Base-by-base conservation (phyloP, 1,140 invertebrate species). In the Capitella teleta region DNA sequence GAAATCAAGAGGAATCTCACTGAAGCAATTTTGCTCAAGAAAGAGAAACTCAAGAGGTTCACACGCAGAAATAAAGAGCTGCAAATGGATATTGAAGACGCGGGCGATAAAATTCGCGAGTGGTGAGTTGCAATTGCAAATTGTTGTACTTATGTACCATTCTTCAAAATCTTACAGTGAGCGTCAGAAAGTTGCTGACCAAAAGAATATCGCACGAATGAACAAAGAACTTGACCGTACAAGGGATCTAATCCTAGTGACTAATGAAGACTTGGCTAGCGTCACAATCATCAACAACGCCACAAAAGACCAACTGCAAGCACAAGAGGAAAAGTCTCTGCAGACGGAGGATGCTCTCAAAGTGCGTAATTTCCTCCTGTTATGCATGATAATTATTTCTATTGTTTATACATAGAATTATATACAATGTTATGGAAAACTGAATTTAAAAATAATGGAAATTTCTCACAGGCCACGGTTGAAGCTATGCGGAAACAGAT, bases 61-160 rank as follows among this genome's bases (percentile, higher is more conserved):
- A n/a, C n/a, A n/a, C n/a, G n/a, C n/a, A n/a, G n/a, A n/a, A n/a
- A n/a, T n/a, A n/a, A n/a, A n/a, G n/a, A n/a, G n/a, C n/a, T n/a
- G n/a, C n/a, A n/a, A n/a, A n/a, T n/a, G n/a, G n/a, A n/a, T n/a
- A n/a, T n/a, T n/a, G n/a, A n/a, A n/a, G n/a, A n/a, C n/a, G n/a
- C n/a, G n/a, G n/a, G 66, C 67, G 42, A 56, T 57, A 6, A 56
- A 57, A 43, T 62, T 68, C 57, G 63, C 64, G 42, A 62, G 66
- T 28, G 58, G 63, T 19, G 67, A 69, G 48, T 57, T 47, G 18
- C 46, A 57, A 14, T 58, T 61, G 21, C 65, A 66, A 54, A 63
- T 68, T 21, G 46, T n/a, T n/a, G n/a, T n/a, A n/a, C n/a, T n/a
- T n/a, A n/a, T n/a, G n/a, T n/a, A n/a, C n/a, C n/a, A n/a, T n/a